A percentile compares a stretch with the other conserved stretches of the same genome.
phyloP scores from a whole-genome alignment of 1,140 invertebrate genomes.

The Sarcophaga bullata region DNA sequence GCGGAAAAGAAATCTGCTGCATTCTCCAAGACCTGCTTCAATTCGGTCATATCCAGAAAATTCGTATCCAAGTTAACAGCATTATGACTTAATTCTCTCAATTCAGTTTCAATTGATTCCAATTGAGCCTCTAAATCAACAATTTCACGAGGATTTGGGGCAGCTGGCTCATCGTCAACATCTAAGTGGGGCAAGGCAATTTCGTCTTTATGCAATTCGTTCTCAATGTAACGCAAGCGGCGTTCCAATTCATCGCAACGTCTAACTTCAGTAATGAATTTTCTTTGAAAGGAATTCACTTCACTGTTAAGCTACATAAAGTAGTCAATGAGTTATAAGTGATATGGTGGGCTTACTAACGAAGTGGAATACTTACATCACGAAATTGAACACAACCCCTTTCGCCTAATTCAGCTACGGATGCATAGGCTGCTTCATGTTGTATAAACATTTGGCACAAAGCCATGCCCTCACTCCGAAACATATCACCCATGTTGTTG shows the following conservation, averaged over 20 bases:
- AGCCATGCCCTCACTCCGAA: constrained; percentile 88
- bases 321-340: background rate
- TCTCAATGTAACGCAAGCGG: constrained; percentile 91
- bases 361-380: constrained; percentile 74
- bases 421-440: constrained; percentile 88
- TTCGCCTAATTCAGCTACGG: constrained; percentile 89
- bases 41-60: constrained; percentile 91
- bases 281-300: constrained; percentile 93
- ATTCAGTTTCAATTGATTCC: constrained; percentile 93
- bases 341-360: background rate
- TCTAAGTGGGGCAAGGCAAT: constrained; percentile 80
- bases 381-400: constrained; percentile 89
- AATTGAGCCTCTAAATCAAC: constrained; percentile 85
- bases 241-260: constrained; percentile 96
- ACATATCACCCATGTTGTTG: constrained; percentile 77
- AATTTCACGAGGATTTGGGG: constrained; percentile 97
- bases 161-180: constrained; percentile 94
- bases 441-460: constrained; percentile 90
- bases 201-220: constrained; percentile 92
- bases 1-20: constrained; percentile 74
- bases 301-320: constrained; percentile 83
- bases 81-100: constrained; percentile 92
- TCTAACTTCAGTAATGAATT: constrained; percentile 93
- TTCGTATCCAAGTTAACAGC: constrained; percentile 94
- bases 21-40: constrained; percentile 92